Conservation (phyloP, 2,888 invertebrate genomes). For the Crepidodera aurea region DNA sequence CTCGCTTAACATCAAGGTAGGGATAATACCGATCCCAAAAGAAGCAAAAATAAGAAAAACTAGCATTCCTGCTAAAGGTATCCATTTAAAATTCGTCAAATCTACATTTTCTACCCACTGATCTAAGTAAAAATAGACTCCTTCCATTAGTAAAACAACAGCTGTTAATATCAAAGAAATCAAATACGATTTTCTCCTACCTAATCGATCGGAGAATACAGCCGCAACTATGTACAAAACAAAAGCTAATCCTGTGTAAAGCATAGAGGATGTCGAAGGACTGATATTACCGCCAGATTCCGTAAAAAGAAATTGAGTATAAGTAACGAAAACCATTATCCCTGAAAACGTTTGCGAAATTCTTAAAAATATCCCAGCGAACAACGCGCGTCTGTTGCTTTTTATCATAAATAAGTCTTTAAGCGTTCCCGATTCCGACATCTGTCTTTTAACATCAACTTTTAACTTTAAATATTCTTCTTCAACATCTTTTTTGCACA, state of each 20-base stretch:
- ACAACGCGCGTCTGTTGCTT: slow-evolving; percentile 50
- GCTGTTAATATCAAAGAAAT: slow-evolving; percentile 44
- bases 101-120: slow-evolving; percentile 42
- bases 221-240: slow-evolving; percentile 42
- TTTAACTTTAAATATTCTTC: slow-evolving; percentile 46
- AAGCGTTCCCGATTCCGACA: slow-evolving; percentile 52
- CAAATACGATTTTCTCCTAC: slow-evolving; percentile 46
- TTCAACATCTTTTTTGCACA: slow-evolving; percentile 46
- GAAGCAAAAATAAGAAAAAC: slow-evolving; percentile 47
- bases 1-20: slow-evolving; percentile 51
- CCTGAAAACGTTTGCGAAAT: slow-evolving; percentile 51
- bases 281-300: slow-evolving; percentile 50
- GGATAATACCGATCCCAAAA: slow-evolving; percentile 50
- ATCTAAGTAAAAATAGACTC: slow-evolving; percentile 48
- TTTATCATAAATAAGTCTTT: slow-evolving; percentile 49
- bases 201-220: slow-evolving; percentile 44
- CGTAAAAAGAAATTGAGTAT: slow-evolving; percentile 53
- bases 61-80: slow-evolving; percentile 53
- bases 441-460: slow-evolving; percentile 49
- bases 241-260: slow-evolving; percentile 41
- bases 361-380: slow-evolving; percentile 48
- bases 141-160: slow-evolving; percentile 30
- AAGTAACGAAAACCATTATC: slow-evolving; percentile 47
- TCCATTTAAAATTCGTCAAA: slow-evolving; percentile 46
- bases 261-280: slow-evolving; percentile 37